Evolutionary conservation across 2,113 vertebrate genomes (phyloP).

Genomic region (Peucedramus taeniatus): DNA sequence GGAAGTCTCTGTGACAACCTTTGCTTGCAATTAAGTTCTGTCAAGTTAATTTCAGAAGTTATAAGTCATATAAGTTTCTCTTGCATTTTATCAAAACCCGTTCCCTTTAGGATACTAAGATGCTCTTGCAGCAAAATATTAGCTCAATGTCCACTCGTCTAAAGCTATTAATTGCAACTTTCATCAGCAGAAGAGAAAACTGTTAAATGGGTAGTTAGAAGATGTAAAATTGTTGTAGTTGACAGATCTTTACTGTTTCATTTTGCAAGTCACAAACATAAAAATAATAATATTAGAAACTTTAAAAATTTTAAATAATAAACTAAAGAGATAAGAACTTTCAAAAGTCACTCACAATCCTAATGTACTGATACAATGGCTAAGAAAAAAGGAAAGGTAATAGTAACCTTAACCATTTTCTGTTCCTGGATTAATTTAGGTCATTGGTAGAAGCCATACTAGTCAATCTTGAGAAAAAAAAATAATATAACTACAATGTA

Average conservation of each 20-base stretch:
- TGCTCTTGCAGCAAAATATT: background rate
- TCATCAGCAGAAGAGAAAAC: background rate
- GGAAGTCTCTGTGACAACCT: background rate
- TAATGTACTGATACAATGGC: background rate
- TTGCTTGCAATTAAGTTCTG: background rate
- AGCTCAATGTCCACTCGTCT: background rate
- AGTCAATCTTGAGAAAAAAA: background rate
- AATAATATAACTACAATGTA: background rate
- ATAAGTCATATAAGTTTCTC: background rate
- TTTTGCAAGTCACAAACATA: background rate
- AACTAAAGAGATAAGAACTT: background rate
- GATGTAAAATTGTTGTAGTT: background rate
- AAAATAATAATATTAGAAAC: background rate
- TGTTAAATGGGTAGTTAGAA: background rate
- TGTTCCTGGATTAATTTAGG: background rate
- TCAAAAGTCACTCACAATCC: background rate
- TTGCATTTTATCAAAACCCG: background rate
- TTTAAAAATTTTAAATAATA: background rate
- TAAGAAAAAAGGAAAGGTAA: background rate
- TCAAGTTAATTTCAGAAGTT: conserved; percentile 27
- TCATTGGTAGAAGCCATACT: background rate
- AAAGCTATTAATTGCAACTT: background rate
- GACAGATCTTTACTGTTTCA: background rate
- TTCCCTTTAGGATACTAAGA: background rate
- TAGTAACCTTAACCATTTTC: background rate